Conservation (phyloP, 2,113 vertebrate genomes). For the Gambusia holbrooki region DNA sequence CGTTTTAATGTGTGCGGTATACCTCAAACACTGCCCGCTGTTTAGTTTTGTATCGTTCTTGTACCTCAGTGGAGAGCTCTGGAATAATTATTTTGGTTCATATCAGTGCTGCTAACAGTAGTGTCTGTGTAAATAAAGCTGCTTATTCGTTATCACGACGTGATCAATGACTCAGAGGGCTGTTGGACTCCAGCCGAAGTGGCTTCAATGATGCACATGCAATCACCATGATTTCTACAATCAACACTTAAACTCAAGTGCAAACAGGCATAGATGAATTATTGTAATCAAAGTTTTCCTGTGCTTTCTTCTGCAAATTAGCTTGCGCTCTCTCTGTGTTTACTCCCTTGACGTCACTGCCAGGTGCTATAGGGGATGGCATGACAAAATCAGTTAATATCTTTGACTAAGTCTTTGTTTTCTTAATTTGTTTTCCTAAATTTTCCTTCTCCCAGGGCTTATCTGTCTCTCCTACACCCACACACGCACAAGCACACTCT, state of each 20-base stretch:
- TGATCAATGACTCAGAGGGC: conserved; percentile 47
- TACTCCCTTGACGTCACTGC: conserved; percentile 8
- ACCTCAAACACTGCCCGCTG: neutral
- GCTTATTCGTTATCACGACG: conserved; percentile 54
- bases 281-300: conserved; percentile 44
- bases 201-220: conserved; percentile 37
- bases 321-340: conserved; percentile 27
- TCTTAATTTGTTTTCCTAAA: neutral
- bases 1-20: neutral
- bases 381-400: conserved; percentile 36
- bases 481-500: neutral
- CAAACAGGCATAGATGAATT: conserved; percentile 11
- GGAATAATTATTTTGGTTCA: conserved; percentile 32
- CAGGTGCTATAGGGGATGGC: conserved; percentile 3
- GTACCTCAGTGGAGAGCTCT: conserved; percentile 36
- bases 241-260: neutral
- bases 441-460: neutral
- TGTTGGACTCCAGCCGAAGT: conserved; percentile 25
- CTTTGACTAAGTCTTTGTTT: conserved; percentile 4
- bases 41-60: conserved; percentile 20
- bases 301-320: conserved; percentile 31
- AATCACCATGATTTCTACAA: conserved; percentile 2
- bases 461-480: neutral
- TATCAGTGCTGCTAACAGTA: conserved; percentile 40
- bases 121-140: conserved; percentile 56